A percentile compares a stretch with the other conserved stretches of the same genome.
These are phyloP conservation scores for Metopia argyrocephala DNA, from an alignment of 2,888 invertebrate species.

Conservation along the genomic window DNA sequence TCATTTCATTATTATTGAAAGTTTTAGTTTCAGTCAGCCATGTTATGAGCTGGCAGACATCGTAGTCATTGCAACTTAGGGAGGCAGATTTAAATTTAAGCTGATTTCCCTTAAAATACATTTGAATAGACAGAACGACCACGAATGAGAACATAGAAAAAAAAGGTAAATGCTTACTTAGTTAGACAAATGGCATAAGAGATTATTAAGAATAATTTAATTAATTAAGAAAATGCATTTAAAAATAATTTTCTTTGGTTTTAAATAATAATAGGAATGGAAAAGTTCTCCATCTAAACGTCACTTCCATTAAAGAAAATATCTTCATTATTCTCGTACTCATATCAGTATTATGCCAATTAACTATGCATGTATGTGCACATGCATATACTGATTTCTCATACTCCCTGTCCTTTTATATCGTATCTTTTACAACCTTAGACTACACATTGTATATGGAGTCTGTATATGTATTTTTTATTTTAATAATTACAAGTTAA, in stretches of 20 bases:
- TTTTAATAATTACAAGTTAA: neutral
- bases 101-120: neutral
- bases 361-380: no score
- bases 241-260: constrained; percentile 27
- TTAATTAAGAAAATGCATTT: constrained; percentile 21
- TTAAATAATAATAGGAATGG: neutral
- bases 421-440: no score
- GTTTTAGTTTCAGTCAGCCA: no score
- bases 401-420: neutral
- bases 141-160: no score
- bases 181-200: neutral
- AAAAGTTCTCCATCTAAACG: neutral
- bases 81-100: no score
- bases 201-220: constrained; percentile 12
- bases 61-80: no score
- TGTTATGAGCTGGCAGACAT: no score
- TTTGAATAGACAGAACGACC: neutral
- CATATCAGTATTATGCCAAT: no score
- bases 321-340: no score
- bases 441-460: neutral
- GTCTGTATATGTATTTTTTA: neutral
- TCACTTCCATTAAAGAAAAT: constrained; percentile 11
- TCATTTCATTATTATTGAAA: constrained; percentile 1
- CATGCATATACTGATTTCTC: no score
- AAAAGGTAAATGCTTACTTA: no score